Evolutionary conservation across 2,113 vertebrate genomes (phyloP).

Genomic region (Saccopteryx bilineata): DNA sequence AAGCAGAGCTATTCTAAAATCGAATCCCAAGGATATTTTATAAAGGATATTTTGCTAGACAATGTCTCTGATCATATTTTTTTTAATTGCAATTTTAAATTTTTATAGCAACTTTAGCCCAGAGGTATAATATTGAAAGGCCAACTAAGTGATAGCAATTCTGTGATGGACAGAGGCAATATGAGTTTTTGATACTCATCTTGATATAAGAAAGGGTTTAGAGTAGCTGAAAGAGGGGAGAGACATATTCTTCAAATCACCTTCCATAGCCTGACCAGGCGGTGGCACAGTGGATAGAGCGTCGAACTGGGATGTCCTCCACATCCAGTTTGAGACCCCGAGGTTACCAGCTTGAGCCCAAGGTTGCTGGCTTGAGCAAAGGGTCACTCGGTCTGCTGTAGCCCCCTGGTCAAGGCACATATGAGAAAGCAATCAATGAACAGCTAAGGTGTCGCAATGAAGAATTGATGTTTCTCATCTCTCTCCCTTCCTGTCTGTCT

Average conservation of each 20-base stretch:
- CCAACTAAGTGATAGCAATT: neutral
- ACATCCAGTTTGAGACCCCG: too few relatives aligned
- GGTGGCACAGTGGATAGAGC: too few relatives aligned
- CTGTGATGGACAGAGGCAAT: neutral
- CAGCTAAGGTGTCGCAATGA: too few relatives aligned
- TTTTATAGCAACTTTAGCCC: constrained; percentile 26
- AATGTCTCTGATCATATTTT: neutral
- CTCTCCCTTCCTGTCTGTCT: too few relatives aligned
- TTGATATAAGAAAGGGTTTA: constrained; percentile 10
- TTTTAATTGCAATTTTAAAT: neutral
- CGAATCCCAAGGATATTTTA: constrained; percentile 35
- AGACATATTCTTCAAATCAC: neutral
- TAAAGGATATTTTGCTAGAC: constrained; percentile 36
- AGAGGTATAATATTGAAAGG: neutral
- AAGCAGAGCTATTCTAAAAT: constrained; percentile 6
- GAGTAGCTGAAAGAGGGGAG: neutral
- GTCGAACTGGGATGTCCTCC: too few relatives aligned
- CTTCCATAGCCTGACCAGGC: neutral
- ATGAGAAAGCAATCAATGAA: too few relatives aligned
- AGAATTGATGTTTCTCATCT: too few relatives aligned
- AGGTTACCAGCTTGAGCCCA: too few relatives aligned
- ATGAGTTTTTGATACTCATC: neutral
- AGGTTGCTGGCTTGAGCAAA: too few relatives aligned
- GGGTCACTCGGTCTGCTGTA: too few relatives aligned
- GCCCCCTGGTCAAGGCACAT: too few relatives aligned